These are phyloP conservation scores for Serripes groenlandicus DNA, from an alignment of 2,888 invertebrate genomes.

Conservation along the genomic window DNA sequence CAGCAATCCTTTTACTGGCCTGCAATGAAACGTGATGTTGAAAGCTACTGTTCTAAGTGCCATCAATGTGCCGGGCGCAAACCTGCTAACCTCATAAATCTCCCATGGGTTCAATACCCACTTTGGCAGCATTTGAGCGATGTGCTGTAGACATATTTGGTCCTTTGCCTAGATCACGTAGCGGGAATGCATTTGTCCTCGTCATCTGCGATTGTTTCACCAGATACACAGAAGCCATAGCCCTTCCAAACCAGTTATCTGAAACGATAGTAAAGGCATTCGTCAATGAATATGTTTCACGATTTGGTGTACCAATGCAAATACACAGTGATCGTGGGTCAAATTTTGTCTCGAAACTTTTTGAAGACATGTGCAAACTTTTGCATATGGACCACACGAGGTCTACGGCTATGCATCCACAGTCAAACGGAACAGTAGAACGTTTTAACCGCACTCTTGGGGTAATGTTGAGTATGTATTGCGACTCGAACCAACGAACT, in stretches of 20 bases:
- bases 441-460: slow-evolving; percentile 72
- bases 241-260: slow-evolving; percentile 41
- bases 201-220: slow-evolving; percentile 47
- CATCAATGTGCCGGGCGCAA: slow-evolving; percentile 29
- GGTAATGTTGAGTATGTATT: slow-evolving; percentile 29
- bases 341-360: slow-evolving; percentile 45
- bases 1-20: slow-evolving; percentile 48
- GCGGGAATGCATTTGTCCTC: slow-evolving; percentile 43
- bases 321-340: slow-evolving; percentile 50
- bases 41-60: slow-evolving; percentile 28
- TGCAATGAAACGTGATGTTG: slow-evolving; percentile 19
- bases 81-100: slow-evolving; percentile 30
- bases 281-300: slow-evolving; percentile 35
- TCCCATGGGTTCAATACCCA: slow-evolving; percentile 30
- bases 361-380: slow-evolving; percentile 48
- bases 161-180: slow-evolving; percentile 26
- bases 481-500: background rate
- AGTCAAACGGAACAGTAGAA: slow-evolving; percentile 62
- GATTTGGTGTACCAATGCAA: slow-evolving; percentile 50
- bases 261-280: slow-evolving; percentile 29
- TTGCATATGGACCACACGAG: slow-evolving; percentile 48
- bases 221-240: slow-evolving; percentile 43
- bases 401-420: slow-evolving; percentile 42
- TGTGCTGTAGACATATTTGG: slow-evolving; percentile 48
- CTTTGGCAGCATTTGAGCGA: slow-evolving; percentile 46